Evolutionary conservation across 1,140 invertebrate genomes (phyloP).

Genomic region (Heliconius melpomene): DNA sequence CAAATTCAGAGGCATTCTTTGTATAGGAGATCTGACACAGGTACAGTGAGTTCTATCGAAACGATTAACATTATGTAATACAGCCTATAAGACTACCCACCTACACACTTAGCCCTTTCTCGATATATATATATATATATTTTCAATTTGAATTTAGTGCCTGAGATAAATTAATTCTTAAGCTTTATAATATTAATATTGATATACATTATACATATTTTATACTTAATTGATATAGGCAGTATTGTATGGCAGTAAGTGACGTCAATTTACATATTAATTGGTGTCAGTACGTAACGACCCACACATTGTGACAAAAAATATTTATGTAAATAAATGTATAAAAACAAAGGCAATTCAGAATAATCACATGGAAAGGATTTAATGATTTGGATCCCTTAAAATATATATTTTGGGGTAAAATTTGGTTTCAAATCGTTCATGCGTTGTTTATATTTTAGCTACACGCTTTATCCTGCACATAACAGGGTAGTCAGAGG

Average conservation of each 20-base stretch:
- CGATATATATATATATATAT: not conserved
- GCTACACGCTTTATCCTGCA: too few relatives aligned
- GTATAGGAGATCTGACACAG: too few relatives aligned
- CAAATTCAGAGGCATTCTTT: too few relatives aligned
- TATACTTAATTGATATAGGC: not conserved
- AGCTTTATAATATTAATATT: not conserved
- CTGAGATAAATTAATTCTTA: too few relatives aligned
- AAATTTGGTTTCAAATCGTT: not conserved
- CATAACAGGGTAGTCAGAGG: too few relatives aligned
- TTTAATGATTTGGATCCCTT: not conserved
- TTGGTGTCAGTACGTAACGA: constrained; percentile 35
- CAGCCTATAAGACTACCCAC: too few relatives aligned
- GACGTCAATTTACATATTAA: constrained; percentile 58
- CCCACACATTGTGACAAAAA: constrained; percentile 6
- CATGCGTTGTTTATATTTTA: too few relatives aligned
- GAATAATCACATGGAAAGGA: constrained; percentile 13
- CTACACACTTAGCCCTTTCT: too few relatives aligned
- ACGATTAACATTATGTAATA: too few relatives aligned
- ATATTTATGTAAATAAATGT: constrained; percentile 29
- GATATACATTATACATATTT: not conserved
- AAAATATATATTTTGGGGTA: not conserved
- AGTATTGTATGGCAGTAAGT: constrained; percentile 9
- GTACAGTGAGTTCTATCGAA: too few relatives aligned
- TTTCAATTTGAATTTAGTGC: not conserved
- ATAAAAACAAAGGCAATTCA: constrained; percentile 30